Conservation (phyloP, 2,888 invertebrate species). For the Apotomis turbidana region DNA sequence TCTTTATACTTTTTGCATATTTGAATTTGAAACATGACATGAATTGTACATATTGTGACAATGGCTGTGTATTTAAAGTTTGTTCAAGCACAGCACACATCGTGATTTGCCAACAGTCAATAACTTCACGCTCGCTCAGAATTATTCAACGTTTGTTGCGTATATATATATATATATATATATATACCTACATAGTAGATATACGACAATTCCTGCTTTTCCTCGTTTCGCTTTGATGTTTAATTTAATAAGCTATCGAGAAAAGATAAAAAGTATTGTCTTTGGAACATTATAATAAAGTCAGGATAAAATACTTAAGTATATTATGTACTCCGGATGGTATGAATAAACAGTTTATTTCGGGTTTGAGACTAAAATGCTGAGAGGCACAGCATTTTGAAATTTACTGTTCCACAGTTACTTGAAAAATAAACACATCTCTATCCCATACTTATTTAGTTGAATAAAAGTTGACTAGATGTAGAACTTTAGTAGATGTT, state of each 20-base stretch:
- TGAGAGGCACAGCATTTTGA: too few species aligned
- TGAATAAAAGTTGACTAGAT: too few species aligned
- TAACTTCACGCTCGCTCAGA: conserved; percentile 2
- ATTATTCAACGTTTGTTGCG: neutral
- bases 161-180: too few species aligned
- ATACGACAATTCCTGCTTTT: neutral
- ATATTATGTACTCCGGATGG: too few species aligned
- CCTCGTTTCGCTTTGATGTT: neutral
- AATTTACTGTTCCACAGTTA: too few species aligned
- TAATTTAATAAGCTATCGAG: neutral
- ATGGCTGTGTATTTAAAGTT: neutral
- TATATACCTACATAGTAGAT: neutral
- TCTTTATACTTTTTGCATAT: neutral
- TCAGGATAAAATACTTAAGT: too few species aligned
- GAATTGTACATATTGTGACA: neutral
- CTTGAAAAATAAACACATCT: too few species aligned
- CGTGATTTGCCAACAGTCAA: conserved; percentile 11
- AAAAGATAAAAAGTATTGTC: neutral
- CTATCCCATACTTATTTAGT: too few species aligned
- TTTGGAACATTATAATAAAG: neutral
- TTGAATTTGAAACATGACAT: neutral
- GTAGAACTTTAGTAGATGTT: too few species aligned
- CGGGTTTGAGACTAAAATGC: too few species aligned
- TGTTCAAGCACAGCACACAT: conserved; percentile 8
- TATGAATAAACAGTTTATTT: too few species aligned